These are phyloP conservation scores for Sebastes jordani DNA, from an alignment of 2,797 vertebrate genomes.

Conservation along the genomic window DNA sequence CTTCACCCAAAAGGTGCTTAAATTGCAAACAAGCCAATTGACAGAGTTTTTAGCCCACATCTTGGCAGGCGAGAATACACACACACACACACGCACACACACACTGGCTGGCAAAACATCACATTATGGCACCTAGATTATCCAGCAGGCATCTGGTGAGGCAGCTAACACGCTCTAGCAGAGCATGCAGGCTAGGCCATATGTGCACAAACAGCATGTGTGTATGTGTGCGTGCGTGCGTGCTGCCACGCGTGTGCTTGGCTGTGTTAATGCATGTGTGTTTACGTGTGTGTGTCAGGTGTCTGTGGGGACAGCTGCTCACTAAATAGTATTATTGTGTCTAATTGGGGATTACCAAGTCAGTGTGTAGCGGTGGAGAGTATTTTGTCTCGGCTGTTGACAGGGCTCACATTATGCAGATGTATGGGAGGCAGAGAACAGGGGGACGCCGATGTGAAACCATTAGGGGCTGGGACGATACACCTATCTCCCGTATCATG, in stretches of 20 bases:
- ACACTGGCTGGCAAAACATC: slow-evolving; percentile 56
- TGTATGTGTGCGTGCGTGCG: not conserved
- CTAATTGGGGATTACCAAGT: slow-evolving; percentile 72
- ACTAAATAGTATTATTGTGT: slow-evolving; percentile 76
- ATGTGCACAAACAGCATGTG: slow-evolving; percentile 38
- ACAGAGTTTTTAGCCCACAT: slow-evolving; percentile 29
- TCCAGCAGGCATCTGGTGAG: slow-evolving; percentile 77
- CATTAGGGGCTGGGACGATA: too few relatives aligned
- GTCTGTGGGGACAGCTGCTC: slow-evolving; percentile 70
- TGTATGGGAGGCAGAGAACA: not conserved
- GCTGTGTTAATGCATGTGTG: not conserved
- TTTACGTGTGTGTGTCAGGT: slow-evolving; percentile 47
- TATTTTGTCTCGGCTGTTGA: slow-evolving; percentile 46
- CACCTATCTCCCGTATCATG: too few relatives aligned
- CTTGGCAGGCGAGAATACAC: slow-evolving; percentile 40
- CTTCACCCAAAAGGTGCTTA: slow-evolving; percentile 11
- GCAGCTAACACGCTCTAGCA: slow-evolving; percentile 62
- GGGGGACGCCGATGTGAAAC: not conserved
- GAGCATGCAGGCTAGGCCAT: slow-evolving; percentile 58
- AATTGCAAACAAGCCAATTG: slow-evolving; percentile 44
- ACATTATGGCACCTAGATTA: slow-evolving; percentile 67
- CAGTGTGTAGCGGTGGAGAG: slow-evolving; percentile 35
- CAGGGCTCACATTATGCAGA: slow-evolving; percentile 24
- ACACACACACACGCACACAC: slow-evolving; percentile 8
- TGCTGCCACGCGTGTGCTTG: not conserved